Base-by-base conservation (phyloP, 2,888 invertebrate genomes). In the Drosophila siamana region DNA sequence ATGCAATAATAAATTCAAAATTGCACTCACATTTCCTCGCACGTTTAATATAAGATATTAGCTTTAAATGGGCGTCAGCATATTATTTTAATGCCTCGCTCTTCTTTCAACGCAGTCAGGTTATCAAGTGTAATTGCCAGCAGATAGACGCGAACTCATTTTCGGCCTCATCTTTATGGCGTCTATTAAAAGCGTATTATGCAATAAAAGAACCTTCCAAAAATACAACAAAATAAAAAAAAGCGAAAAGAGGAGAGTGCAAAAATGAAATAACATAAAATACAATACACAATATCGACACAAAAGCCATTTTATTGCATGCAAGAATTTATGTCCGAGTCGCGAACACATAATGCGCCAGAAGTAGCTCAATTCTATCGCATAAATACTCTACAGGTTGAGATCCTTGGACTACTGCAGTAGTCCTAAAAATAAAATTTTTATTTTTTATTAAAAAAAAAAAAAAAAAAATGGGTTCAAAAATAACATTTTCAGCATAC, bases 251-350 rank as follows among this genome's bases (percentile, higher is more conserved):
- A 43, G 15, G 24, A 30, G 43, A 36, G 41, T 7, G 19, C 33
- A 59, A 38, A 50, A 54, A 44, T 33, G 4, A 63, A 61, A 52
- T 40, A 52, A 36, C 61, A 78, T 76, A 66, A 77, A 80, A 69
- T 65, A 81, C 72, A 72, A 68, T 64, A 68, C 57, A 68, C 61
- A 84, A 72, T 68, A 78, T 82, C 67, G 71, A 60, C 68, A 75
- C 73, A 80, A 76, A 73, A 54, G 78, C 70, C 57, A 78, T 85
- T 83, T 83, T 73, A 85, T 78, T 78, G 60, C 80, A 74, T 47
- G 62, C 69, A 43, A 56, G 50, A 72, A 79, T 74, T 72, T 77
- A 71, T 82, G 73, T 63, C 50, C 56, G 66, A 78, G 62, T 19
- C 22, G 33, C 48, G 43, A 43, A 56, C 50, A 52, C 41, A 33